Base-by-base conservation (phyloP, 2,113 vertebrate species). In the Heteronetta atricapilla region DNA sequence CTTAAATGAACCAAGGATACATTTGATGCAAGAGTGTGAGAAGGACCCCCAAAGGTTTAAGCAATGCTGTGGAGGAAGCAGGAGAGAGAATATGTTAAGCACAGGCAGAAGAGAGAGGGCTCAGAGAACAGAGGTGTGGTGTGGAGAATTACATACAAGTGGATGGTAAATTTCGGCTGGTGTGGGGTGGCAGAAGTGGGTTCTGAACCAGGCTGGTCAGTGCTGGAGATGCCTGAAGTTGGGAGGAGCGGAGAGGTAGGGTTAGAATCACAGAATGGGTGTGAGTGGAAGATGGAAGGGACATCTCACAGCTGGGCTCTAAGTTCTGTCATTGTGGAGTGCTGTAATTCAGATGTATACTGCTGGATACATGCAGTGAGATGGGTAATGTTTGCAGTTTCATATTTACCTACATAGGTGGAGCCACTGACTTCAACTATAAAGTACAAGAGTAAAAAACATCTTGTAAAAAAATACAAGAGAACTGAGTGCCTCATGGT, bases 401-500 rank as follows among this genome's bases (percentile, higher is more conserved):
- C 82, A 1, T 38, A 25, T 70, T 79, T 83, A 50, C 36, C 76
- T 75, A 40, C 63, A 70, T 93, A 95, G 94, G 76, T 83, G 89
- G 91, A 96, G 85, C 76, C 52, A 72, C 86, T 95, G 91, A 48
- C 76, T 94, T 94, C 50, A 46, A 8, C 53, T 77, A 2, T 8
- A 12, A 59, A 77, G 25, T 20, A 29, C 36, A 3, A 48, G 20
- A 48, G 46, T 11, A 11, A 48, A 48, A 48, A 22, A 20, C 21
- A 21, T 21, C 20, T 48, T 22, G 46, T 18, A 0, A 21, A 68
- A 52, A 52, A 15, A 36, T 62, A 23, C 40, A 36, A 18, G 55
- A 80, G n/a, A 82, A 13, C 15, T 0, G 0, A 38, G 18, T 48
- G 6, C 33, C 34, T 55, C 9, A 0, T 21, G 11, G 34, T 56